phyloP scores from a whole-genome alignment of 2,113 vertebrate genomes.

The Indri indri region DNA sequence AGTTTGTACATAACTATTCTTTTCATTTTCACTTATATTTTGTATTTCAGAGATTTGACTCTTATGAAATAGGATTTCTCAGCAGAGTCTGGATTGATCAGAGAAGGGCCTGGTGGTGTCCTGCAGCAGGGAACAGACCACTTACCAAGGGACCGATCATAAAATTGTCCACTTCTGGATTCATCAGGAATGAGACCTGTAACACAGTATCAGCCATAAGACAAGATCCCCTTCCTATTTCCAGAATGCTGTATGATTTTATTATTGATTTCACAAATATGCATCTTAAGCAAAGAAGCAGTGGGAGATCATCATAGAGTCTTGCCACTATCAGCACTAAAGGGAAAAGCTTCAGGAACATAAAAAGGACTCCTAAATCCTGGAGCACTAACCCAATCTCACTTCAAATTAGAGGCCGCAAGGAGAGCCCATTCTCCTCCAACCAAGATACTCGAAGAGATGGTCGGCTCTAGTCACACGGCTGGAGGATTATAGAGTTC shows the following conservation, averaged over 20 bases:
- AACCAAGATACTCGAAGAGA: background rate
- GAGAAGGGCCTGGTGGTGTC: background rate
- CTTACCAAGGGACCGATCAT: constrained; percentile 44
- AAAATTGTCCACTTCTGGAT: background rate
- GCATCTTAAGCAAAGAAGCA: background rate
- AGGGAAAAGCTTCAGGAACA: background rate
- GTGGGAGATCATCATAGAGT: background rate
- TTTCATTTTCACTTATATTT: background rate
- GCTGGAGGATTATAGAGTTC: background rate
- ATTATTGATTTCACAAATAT: background rate
- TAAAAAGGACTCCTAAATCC: background rate
- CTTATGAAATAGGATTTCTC: background rate
- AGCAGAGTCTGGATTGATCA: background rate
- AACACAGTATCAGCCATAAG: background rate
- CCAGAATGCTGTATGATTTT: background rate
- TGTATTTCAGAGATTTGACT: background rate
- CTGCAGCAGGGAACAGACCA: background rate
- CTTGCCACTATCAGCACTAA: background rate
- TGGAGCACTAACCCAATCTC: too few relatives aligned
- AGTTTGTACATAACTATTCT: too few relatives aligned
- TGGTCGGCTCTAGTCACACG: accelerated
- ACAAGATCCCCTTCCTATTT: background rate
- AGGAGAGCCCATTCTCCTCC: background rate
- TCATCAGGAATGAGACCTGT: background rate
- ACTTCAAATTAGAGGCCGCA: background rate